Conservation (phyloP, 2,113 vertebrate species). For the Chaetops frenatus region DNA sequence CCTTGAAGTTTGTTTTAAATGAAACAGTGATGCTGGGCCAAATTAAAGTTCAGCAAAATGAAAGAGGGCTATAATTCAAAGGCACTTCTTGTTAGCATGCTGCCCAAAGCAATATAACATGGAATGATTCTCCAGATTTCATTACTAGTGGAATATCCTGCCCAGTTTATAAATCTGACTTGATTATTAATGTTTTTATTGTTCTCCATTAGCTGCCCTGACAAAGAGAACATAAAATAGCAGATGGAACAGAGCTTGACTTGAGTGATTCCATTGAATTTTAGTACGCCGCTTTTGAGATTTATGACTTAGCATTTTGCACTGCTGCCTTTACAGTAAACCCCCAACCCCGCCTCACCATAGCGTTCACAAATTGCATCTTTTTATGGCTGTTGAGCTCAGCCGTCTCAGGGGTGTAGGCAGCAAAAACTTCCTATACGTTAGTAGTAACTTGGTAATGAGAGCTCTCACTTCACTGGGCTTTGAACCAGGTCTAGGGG, state of each 20-base stretch:
- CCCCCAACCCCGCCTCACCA: neutral
- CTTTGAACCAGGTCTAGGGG: neutral
- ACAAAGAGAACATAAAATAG: neutral
- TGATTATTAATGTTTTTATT: conserved; percentile 54
- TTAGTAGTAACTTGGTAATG: neutral
- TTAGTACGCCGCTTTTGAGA: neutral
- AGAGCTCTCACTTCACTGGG: neutral
- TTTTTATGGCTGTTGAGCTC: neutral
- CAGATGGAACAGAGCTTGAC: neutral
- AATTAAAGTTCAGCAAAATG: conserved; percentile 33
- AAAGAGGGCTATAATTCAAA: conserved; percentile 19
- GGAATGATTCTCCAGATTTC: conserved; percentile 27
- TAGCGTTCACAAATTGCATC: neutral
- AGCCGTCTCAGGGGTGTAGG: neutral
- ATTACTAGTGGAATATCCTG: conserved; percentile 23
- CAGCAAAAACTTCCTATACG: neutral
- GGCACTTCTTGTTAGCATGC: conserved; percentile 3
- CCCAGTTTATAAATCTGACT: conserved; percentile 41
- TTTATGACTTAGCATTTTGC: neutral
- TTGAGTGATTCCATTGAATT: neutral
- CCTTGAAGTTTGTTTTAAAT: neutral
- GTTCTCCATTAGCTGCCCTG: conserved; percentile 20
- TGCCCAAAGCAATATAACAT: conserved; percentile 25
- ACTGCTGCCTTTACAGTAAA: neutral
- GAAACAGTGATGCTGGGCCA: neutral